Base-by-base conservation (phyloP, 2,888 invertebrate species). In the Ectobius pallidus region DNA sequence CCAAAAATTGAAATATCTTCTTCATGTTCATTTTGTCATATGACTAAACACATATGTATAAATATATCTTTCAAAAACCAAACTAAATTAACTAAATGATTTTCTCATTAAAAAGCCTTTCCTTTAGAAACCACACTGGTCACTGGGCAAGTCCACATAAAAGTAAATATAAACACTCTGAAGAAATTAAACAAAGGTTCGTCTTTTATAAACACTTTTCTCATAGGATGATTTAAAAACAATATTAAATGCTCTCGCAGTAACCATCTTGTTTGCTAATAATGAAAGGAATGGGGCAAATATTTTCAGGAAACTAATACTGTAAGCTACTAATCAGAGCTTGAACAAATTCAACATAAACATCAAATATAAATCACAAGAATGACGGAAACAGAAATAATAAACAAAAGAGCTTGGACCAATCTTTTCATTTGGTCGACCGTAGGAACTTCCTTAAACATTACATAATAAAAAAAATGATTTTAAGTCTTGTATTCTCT, bases 401-500 rank as follows among this genome's bases (percentile, higher is more conserved):
- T 18, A n/a, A 69, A 55, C 30, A 52, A 34, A 55, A 44, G n/a
- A 42, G 20, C 46, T 25, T 32, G 32, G n/a, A 52, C 42, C 44
- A 32, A 25, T 39, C 2, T 39, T 6, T 30, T 58, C 34, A 16
- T 25, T 39, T 25, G 46, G 63, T 34, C 55, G 46, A 63, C 46
- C 46, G 58, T 67, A 67, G 73, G 73, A 65, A 73, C 73, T 69
- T 63, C n/a, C n/a, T 63, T 34, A 42, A 42, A 52, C 25, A 34
- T 63, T 20, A 39, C 1, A 11, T 16, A 20, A 30, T 32, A 63
- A 63, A 25, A 22, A 25, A 25, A 52, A 52, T 22, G 20, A 52
- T 52, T 62, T 63, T 6, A 63, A 65, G 65, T 65, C 65, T 65
- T 65, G 39, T 65, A n/a, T 27, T 65, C 65, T 65, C 65, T 65